A percentile compares a stretch with the other conserved stretches of the same genome.
Evolutionary conservation across 1,140 invertebrate species (phyloP).

Genomic region (Reticulitermes speratus): DNA sequence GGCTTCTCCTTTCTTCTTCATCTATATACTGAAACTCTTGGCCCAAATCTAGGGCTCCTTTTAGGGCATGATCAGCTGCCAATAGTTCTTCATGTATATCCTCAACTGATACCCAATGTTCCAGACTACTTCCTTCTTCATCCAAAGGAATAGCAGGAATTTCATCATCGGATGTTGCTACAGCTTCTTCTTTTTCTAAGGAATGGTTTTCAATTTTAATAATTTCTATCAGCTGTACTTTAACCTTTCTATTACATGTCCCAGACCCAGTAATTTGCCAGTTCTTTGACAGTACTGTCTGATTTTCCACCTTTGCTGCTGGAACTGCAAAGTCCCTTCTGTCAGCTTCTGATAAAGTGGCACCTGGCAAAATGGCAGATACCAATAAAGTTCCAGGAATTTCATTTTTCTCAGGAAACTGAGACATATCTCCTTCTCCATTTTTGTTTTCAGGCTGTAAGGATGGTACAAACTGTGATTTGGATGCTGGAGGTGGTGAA

Average conservation of each 20-base stretch:
- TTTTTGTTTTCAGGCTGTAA: too few species aligned
- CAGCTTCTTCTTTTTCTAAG: slow-evolving; percentile 23
- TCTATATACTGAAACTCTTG: slow-evolving; percentile 18
- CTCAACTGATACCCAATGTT: slow-evolving; percentile 15
- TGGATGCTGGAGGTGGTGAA: too few species aligned
- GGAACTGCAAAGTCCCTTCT: not conserved
- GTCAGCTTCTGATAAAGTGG: too few species aligned
- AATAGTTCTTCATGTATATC: not conserved
- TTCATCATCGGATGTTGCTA: slow-evolving; percentile 17
- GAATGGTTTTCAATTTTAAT: not conserved
- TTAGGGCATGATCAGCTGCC: slow-evolving; percentile 5
- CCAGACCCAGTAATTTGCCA: not conserved
- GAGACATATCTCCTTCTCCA: too few species aligned
- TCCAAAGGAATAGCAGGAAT: slow-evolving; percentile 19
- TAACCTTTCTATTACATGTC: slow-evolving; percentile 43
- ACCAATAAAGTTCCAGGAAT: too few species aligned
- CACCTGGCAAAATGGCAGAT: too few species aligned
- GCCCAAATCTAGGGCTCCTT: not conserved
- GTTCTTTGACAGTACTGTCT: not conserved
- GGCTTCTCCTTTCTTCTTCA: slow-evolving; percentile 19
- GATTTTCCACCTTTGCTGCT: not conserved
- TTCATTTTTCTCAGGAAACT: too few species aligned
- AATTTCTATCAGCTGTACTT: not conserved
- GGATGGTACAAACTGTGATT: too few species aligned
- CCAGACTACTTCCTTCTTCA: slow-evolving; percentile 15